Percentiles rank a stretch among this genome's conserved stretches.
Conservation (phyloP, 1,140 invertebrate species). For the Dreissena rostriformis region DNA sequence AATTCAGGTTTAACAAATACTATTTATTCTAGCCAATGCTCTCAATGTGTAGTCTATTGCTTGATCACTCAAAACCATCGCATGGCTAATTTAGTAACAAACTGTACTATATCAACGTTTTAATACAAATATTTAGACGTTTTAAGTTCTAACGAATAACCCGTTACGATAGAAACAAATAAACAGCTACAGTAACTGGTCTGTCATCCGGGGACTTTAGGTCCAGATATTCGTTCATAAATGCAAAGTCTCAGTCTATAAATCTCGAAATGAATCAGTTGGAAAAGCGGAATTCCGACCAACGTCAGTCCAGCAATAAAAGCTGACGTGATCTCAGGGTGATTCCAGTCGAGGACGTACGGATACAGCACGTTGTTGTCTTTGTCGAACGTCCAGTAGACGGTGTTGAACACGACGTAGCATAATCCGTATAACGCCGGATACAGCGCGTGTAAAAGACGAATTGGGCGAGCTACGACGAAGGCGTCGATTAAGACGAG, state of each 20-base stretch:
- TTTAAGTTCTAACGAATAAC: no score
- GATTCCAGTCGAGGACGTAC: constrained; percentile 72
- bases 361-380: constrained; percentile 66
- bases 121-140: no score
- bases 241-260: constrained; percentile 57
- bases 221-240: not conserved
- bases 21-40: no score
- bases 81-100: no score
- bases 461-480: constrained; percentile 66
- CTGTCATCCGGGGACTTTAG: constrained; percentile 16
- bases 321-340: constrained; percentile 56
- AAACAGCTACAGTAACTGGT: not conserved
- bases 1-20: no score
- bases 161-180: no score
- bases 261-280: constrained; percentile 56
- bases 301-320: constrained; percentile 55
- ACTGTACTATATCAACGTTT: no score
- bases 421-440: constrained; percentile 63
- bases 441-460: constrained; percentile 67
- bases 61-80: no score
- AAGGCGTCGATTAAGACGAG: constrained; percentile 66
- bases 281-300: constrained; percentile 62
- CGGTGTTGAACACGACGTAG: constrained; percentile 68
- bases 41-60: no score
- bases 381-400: constrained; percentile 68